phyloP scores from a whole-genome alignment of 2,797 vertebrate genomes.

The Neoniphon sammara region DNA sequence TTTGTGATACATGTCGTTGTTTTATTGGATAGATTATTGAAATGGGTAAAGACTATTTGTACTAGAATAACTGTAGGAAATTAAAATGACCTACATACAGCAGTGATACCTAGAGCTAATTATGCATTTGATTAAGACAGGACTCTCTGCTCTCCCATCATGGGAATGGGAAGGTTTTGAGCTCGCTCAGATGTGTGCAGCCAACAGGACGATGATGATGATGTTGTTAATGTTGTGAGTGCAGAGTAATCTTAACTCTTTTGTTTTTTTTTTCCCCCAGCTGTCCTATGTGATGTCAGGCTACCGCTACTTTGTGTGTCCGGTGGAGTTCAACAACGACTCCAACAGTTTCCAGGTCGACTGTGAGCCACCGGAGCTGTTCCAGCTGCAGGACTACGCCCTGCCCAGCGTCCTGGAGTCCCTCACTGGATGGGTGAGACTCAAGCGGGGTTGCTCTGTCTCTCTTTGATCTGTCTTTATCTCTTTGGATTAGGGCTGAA shows the following conservation, averaged over 20 bases:
- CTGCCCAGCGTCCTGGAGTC: slow-evolving; percentile 89
- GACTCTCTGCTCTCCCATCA: background rate
- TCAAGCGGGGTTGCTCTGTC: background rate
- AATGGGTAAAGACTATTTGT: too few relatives aligned
- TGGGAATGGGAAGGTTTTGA: too few relatives aligned
- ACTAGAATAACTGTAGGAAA: too few relatives aligned
- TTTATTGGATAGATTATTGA: too few relatives aligned
- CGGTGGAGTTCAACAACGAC: slow-evolving; percentile 97
- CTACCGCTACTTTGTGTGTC: slow-evolving; percentile 96
- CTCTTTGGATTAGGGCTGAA: background rate
- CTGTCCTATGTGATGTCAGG: slow-evolving; percentile 95
- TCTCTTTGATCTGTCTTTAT: background rate
- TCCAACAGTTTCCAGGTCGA: slow-evolving; percentile 96
- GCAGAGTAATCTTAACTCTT: slow-evolving; percentile 19
- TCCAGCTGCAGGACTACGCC: slow-evolving; percentile 93
- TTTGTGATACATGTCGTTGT: too few relatives aligned
- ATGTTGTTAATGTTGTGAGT: background rate
- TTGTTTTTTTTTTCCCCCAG: slow-evolving; percentile 76
- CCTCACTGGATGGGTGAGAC: slow-evolving; percentile 89
- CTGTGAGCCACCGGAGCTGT: slow-evolving; percentile 93
- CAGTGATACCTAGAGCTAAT: too few relatives aligned
- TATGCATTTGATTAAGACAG: too few relatives aligned
- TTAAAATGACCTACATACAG: too few relatives aligned
- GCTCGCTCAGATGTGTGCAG: background rate
- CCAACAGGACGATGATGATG: background rate